Evolutionary conservation across 2,797 vertebrate genomes (phyloP), one percentile per base, ranked within the genome.

Genomic region (Enteromius trimaculatus): DNA sequence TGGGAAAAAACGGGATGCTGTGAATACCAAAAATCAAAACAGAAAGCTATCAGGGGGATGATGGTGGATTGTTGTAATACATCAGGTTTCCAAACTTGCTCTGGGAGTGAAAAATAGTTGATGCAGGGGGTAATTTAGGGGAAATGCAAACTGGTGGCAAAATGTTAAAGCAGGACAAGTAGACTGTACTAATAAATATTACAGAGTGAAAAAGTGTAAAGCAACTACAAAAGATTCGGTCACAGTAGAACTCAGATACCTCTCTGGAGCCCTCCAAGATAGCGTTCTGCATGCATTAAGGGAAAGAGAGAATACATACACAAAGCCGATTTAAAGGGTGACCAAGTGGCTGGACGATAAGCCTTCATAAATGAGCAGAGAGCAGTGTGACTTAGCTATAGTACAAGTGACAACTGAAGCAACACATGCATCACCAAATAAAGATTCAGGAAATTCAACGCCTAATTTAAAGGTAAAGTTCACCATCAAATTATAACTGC

Each of bases 221-320:
- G 79, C 85, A 71, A 83, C 88, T 84, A 83, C 49, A 82, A 58
- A 69, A 71, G 66, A 82, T 84, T 83, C 53, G 87, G 87, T 85
- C 89, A 91, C 65, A 87, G 81, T 86, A 88, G 85, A 91, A 86
- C 87, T 86, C 78, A 86, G 89, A 91, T 89, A 85, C 90, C 90
- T 90, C 86, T 90, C 77, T 88, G 79, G 84, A 88, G 88, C 87
- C 88, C 76, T 90, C 89, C 84, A 87, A 82, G 86, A 91, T 90
- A 90, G 87, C 83, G 81, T 84, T 92, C 65, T 74, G 81, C 83
- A 86, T 84, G 88, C 84, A 88, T 87, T 66, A 17, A 78, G 90
- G 85, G 53, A 77, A 82, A 84, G 88, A 90, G 83, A 88, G 82
- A 90, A 89, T 88, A 92, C 89, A 93, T 86, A 90, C 76, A 88